These are phyloP conservation scores for Andrena minutula DNA, from an alignment of 2,888 invertebrate species.

Conservation along the genomic window DNA sequence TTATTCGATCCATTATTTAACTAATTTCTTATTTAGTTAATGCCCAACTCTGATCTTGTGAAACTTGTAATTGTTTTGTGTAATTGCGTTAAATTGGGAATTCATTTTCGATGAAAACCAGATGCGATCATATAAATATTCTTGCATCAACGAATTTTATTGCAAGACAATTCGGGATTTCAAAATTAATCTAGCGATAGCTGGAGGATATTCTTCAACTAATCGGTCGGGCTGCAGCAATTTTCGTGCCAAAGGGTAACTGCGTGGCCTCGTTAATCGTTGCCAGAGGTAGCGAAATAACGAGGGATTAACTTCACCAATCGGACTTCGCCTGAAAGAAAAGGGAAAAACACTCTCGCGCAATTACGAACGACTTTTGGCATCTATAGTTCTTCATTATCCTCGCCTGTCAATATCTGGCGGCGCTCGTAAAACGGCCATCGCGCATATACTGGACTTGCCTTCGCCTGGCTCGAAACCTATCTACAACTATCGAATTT, in stretches of 20 bases:
- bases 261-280: constrained; percentile 63
- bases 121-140: no score
- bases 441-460: background rate
- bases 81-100: no score
- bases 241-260: constrained; percentile 48
- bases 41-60: no score
- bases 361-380: constrained; percentile 54
- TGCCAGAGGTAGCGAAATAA: constrained; percentile 66
- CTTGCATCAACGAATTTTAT: constrained; percentile 8
- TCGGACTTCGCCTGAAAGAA: constrained; percentile 22
- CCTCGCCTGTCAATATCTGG: constrained; percentile 20
- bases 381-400: constrained; percentile 57
- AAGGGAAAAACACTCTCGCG: constrained; percentile 50
- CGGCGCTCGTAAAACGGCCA: background rate
- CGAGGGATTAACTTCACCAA: constrained; percentile 66
- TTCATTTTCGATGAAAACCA: no score
- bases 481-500: background rate
- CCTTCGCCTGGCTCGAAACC: background rate
- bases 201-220: constrained; percentile 37
- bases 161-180: background rate
- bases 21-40: no score
- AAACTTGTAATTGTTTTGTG: no score
- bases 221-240: constrained; percentile 48
- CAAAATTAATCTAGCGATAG: constrained; percentile 49
- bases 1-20: no score